phyloP scores from a whole-genome alignment of 2,888 invertebrate species.

The Andrena dorsata region DNA sequence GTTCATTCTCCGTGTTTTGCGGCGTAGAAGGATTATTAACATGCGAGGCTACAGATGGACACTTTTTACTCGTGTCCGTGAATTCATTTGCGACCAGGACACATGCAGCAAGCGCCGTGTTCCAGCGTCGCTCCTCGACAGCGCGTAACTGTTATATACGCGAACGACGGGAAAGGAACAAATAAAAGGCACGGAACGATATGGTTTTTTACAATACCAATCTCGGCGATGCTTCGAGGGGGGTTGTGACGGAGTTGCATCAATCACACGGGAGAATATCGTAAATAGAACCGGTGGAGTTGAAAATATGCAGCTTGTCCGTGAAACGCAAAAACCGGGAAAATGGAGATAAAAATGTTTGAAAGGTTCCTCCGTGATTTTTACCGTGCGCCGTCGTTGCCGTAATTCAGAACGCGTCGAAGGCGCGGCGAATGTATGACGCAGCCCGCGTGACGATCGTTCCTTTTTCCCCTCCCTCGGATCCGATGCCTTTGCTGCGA shows the following conservation, averaged over 20 bases:
- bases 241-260: not conserved
- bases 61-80: too few species aligned
- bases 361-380: constrained; percentile 18
- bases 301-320: not conserved
- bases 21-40: too few species aligned
- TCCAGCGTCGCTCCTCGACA: not conserved
- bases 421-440: constrained; percentile 25
- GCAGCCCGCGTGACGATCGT: constrained; percentile 18
- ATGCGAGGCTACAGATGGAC: too few species aligned
- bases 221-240: not conserved
- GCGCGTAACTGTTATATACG: not conserved
- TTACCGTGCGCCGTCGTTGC: constrained; percentile 5
- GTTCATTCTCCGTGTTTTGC: too few species aligned
- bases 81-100: too few species aligned
- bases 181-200: constrained; percentile 12
- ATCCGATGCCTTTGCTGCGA: constrained; percentile 2
- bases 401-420: constrained; percentile 47
- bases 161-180: not conserved
- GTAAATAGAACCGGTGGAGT: not conserved
- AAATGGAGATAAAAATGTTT: constrained; percentile 5
- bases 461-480: constrained; percentile 17
- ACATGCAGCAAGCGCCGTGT: too few species aligned
- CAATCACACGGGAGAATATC: constrained; percentile 14
- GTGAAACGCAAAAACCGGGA: not conserved
- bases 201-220: not conserved